A percentile compares a stretch with the other conserved stretches of the same genome.
These are phyloP conservation scores for Trematomus bernacchii DNA, from an alignment of 2,797 vertebrate species.

Conservation along the genomic window DNA sequence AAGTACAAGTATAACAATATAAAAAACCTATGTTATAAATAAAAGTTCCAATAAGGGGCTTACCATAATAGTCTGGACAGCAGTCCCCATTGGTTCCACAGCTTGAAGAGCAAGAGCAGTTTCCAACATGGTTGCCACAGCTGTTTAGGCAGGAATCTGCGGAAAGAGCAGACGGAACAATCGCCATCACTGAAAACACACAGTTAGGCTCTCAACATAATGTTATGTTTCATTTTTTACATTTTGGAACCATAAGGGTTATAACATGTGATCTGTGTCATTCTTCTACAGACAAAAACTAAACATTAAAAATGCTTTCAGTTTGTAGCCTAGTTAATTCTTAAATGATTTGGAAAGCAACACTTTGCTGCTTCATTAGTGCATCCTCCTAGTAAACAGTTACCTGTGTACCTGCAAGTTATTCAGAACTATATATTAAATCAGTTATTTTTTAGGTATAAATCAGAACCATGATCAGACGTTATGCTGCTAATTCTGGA, in stretches of 20 bases:
- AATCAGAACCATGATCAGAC: background rate
- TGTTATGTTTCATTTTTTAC: too few relatives aligned
- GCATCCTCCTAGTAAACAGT: background rate
- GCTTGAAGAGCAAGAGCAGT: constrained; percentile 60
- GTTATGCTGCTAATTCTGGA: background rate
- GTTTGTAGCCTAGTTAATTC: background rate
- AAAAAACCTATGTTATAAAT: too few relatives aligned
- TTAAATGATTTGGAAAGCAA: too few relatives aligned
- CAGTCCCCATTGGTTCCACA: constrained; percentile 62
- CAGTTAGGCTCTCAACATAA: constrained; percentile 12
- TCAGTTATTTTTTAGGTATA: too few relatives aligned
- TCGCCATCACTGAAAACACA: constrained; percentile 20
- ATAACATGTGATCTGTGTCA: background rate
- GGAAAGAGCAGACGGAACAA: background rate
- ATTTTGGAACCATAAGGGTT: too few relatives aligned
- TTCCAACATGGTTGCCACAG: constrained; percentile 46
- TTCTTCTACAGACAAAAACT: background rate
- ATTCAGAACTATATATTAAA: too few relatives aligned
- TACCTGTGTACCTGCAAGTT: too few relatives aligned
- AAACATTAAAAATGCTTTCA: background rate
- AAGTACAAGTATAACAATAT: too few relatives aligned
- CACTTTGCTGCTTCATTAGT: background rate
- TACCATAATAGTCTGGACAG: constrained; percentile 62
- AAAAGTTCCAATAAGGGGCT: background rate
- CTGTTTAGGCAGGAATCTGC: constrained; percentile 55